Evolutionary conservation across 1,140 invertebrate genomes (phyloP), one percentile per base, ranked within the genome.

Genomic region (Cepaea nemoralis): DNA sequence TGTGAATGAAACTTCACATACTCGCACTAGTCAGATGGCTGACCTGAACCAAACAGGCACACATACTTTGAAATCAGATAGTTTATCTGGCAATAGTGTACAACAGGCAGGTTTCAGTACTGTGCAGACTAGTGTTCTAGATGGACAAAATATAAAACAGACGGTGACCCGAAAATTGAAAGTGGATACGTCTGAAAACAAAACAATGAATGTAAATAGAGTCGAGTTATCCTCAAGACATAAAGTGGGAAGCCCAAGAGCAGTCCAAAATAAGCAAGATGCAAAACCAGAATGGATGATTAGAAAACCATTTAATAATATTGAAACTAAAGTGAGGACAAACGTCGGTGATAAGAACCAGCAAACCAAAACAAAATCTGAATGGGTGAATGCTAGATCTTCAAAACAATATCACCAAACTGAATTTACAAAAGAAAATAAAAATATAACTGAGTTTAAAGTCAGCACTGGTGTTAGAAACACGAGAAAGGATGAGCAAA

Each of bases 271-370:
- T 63, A 6, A 39, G 27, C 69, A 39, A 24, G 69, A 70, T 39
- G 12, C 16, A 22, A 35, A 75, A 31, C 45, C 45, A 48, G 73
- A 75, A 50, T 75, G 73, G 73, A 24, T 75, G 22, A 75, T 33
- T 14, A 50, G 45, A 50, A 75, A 50, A 33, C 0, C 42, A 19
- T 5, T 75, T 6, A 74, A 31, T 8, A 74, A 42, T 27, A 45
- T 74, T 74, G 39, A 45, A 42, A 22, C 19, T 16, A 74, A 16
- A 39, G 45, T 42, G 14, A 33, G 35, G n/a, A 24, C 67, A 19
- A 70, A 33, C n/a, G 31, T 19, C 6, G 35, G 16, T 33, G n/a
- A 14, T 12, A 33, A 6, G 31, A 70, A 33, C 33, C 33, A 40
- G 5, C 12, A 22, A 35, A 3, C 31, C 3, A 40, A 33, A 33